Evolutionary conservation across 2,888 invertebrate species (phyloP), one percentile per base, ranked within the genome.

Genomic region (Smittia sp.): DNA sequence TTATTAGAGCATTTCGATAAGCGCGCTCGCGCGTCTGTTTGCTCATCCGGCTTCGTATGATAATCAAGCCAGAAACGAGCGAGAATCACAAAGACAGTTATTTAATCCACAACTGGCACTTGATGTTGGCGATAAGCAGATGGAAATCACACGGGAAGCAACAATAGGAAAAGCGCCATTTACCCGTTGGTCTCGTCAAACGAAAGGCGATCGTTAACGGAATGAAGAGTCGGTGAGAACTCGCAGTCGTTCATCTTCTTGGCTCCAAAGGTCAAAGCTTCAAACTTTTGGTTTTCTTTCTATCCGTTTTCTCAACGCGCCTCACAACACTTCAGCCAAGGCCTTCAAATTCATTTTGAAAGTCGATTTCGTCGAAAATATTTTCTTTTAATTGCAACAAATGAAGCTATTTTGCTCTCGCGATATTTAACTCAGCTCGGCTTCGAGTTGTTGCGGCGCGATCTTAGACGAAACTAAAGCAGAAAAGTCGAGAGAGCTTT

Each of bases 401-500:
- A 32, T 22, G 39, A 58, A 2, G 9, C 58, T 20, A 1, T 58
- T 20, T 58, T 1, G n/a, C 58, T 20, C 15, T 18, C 58, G 58
- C 20, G 58, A 18, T 7, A 58, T 22, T 58, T 2, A 18, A 18
- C 22, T 18, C 18, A 18, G 22, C 18, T 58, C 58, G 22, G 22
- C 1, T 58, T 58, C n/a, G 20, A 58, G 69, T 69, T 69, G 41
- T 69, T 69, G 13, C 69, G 27, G 27, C 54, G 69, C 69, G 69
- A 69, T 69, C 69, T 69, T 69, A 69, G 41, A 69, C 54, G 24
- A 69, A 69, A 69, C 69, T 69, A 69, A 69, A 69, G 54, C 69
- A 27, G 2, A 20, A 18, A 67, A 65, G 18, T 15, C 27, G 15
- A 67, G 27, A 22, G 20, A 69, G 69, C 69, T 69, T 69, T 69